Conservation (phyloP, 2,797 vertebrate species). For the Anguilla megastoma region DNA sequence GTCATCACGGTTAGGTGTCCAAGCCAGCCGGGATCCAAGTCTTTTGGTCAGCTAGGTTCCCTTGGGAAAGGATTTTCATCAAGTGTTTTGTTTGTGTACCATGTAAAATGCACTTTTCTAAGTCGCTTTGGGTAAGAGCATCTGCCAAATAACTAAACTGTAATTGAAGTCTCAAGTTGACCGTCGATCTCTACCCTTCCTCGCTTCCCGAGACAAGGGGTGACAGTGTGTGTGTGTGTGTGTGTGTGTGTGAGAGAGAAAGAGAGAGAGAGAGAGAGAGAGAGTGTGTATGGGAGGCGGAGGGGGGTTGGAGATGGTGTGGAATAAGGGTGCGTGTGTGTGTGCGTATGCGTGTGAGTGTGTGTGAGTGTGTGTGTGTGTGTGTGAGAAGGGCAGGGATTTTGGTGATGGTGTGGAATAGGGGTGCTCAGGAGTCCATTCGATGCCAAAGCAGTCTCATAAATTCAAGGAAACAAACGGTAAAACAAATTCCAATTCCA, state of each 20-base stretch:
- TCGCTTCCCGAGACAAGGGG: neutral
- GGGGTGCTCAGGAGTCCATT: neutral
- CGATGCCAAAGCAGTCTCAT: neutral
- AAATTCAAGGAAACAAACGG: neutral
- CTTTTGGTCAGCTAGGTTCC: neutral
- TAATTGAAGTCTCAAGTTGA: neutral
- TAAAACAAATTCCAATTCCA: neutral
- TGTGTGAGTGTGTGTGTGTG: neutral
- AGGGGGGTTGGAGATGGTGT: too few species aligned
- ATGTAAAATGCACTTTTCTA: neutral
- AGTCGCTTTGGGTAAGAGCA: neutral
- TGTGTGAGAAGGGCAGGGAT: neutral
- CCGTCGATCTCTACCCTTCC: neutral
- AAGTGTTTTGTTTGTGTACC: neutral
- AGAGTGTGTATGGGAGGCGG: neutral
- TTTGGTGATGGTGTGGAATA: neutral
- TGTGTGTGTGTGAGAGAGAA: too few species aligned
- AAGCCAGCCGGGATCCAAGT: neutral
- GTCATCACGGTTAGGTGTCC: neutral
- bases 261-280: neutral
- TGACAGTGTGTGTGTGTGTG: neutral
- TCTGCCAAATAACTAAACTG: constrained; percentile 2
- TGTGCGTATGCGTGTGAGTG: neutral
- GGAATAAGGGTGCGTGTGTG: too few species aligned
- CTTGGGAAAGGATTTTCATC: neutral